These are phyloP conservation scores for Eublepharis macularius DNA, from an alignment of 2,113 vertebrate species.

Conservation along the genomic window DNA sequence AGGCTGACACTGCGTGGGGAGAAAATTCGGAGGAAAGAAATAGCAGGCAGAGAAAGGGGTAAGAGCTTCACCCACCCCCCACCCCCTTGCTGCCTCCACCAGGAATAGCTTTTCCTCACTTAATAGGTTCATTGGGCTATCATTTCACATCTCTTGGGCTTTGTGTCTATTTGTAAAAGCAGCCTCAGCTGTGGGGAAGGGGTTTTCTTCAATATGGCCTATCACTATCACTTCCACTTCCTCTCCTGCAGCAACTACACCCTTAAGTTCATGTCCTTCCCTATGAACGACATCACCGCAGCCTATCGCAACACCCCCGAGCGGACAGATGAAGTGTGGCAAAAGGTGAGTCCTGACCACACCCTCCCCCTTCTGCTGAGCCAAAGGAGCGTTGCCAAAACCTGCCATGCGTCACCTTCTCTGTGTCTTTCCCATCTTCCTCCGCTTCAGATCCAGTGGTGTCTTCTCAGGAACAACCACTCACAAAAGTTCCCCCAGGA, in stretches of 20 bases:
- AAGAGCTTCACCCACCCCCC: too few species aligned
- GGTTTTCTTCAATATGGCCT: neutral
- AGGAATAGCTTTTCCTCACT: neutral
- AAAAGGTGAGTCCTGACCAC: constrained; percentile 78
- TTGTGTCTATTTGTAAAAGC: neutral
- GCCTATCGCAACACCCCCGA: constrained; percentile 87
- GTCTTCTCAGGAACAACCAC: constrained; percentile 89
- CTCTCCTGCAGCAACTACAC: constrained; percentile 83
- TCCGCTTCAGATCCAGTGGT: constrained; percentile 83
- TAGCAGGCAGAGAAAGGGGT: too few species aligned
- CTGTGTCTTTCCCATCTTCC: neutral
- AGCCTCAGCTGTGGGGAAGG: neutral
- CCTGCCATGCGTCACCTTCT: too few species aligned
- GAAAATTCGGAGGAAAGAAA: too few species aligned
- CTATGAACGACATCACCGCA: constrained; percentile 87
- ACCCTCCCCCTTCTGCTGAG: neutral
- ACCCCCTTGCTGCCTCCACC: too few species aligned
- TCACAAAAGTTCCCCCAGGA: constrained; percentile 88
- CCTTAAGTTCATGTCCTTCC: constrained; percentile 90
- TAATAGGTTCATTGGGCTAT: neutral
- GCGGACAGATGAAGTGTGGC: constrained; percentile 85
- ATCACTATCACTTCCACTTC: neutral
- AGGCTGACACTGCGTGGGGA: neutral
- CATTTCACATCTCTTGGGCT: neutral
- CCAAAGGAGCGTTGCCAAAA: neutral